Evolutionary conservation across 2,113 vertebrate species (phyloP).

Genomic region (Nothobranchius furzeri): DNA sequence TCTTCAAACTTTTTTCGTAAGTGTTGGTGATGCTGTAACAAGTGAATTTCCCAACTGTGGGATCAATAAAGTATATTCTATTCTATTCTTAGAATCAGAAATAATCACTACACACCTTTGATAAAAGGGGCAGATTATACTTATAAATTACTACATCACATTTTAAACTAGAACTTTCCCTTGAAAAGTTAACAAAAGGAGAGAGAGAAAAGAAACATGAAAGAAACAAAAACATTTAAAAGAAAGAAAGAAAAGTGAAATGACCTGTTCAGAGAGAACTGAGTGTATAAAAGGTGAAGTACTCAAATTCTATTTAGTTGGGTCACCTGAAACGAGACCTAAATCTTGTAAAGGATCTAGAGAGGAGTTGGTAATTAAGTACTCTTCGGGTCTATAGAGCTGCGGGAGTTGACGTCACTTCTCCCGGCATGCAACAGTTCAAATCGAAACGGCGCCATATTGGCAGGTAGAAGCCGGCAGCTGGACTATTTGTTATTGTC

Average conservation of each 20-base stretch:
- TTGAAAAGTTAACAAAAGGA: too few species aligned
- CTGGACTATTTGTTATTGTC: too few species aligned
- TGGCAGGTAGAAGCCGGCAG: too few species aligned
- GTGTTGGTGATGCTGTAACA: too few species aligned
- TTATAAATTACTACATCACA: background rate
- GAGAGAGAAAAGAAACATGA: background rate
- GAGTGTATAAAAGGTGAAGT: slow-evolving; percentile 9
- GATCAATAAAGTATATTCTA: too few species aligned
- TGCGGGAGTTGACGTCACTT: too few species aligned
- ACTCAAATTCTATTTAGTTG: slow-evolving; percentile 9
- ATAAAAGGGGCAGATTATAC: background rate
- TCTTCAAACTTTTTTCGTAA: too few species aligned
- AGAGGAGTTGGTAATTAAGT: slow-evolving; percentile 7
- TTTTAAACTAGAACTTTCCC: background rate
- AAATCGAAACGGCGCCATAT: too few species aligned
- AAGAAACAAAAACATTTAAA: background rate
- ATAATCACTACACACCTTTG: too few species aligned
- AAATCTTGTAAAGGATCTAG: slow-evolving; percentile 28
- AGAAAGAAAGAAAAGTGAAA: background rate
- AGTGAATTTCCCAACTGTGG: too few species aligned
- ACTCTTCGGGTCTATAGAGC: background rate
- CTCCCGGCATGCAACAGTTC: too few species aligned
- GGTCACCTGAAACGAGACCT: slow-evolving; percentile 27
- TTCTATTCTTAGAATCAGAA: too few species aligned
- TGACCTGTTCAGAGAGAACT: background rate